phyloP scores from a whole-genome alignment of 1,140 invertebrate genomes.

The Calephelis nemesis region DNA sequence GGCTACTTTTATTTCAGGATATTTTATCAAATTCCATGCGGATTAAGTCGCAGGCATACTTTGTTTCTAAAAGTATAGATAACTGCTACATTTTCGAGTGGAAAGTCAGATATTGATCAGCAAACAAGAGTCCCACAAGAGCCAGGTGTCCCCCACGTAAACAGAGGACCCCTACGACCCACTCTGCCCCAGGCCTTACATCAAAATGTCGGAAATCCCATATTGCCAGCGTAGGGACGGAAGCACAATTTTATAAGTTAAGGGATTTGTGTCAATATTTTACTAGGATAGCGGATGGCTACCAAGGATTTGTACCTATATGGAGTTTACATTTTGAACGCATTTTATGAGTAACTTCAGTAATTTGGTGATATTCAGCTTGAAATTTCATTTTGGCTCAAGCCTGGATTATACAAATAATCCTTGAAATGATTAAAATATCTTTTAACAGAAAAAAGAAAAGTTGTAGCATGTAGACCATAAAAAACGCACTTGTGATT shows the following conservation, averaged over 20 bases:
- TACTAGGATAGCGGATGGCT: constrained; percentile 66
- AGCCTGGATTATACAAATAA: neutral
- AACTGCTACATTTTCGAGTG: constrained; percentile 20
- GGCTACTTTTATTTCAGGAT: too few relatives aligned
- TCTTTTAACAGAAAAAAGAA: too few relatives aligned
- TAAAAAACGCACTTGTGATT: too few relatives aligned
- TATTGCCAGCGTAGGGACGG: constrained; percentile 69
- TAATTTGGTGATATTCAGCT: constrained; percentile 40
- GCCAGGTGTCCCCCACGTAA: constrained; percentile 36
- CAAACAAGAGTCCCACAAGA: constrained; percentile 54
- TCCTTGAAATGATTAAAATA: too few relatives aligned
- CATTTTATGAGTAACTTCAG: constrained; percentile 52
- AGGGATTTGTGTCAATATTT: constrained; percentile 78
- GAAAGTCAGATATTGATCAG: constrained; percentile 59
- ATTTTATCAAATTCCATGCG: too few relatives aligned
- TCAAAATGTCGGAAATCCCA: constrained; percentile 78
- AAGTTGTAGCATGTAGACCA: too few relatives aligned
- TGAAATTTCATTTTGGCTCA: neutral
- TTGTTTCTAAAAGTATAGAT: neutral
- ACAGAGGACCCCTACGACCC: constrained; percentile 55
- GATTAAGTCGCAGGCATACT: neutral
- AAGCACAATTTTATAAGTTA: constrained; percentile 77
- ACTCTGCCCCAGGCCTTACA: constrained; percentile 61
- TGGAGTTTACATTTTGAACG: constrained; percentile 26
- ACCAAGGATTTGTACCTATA: constrained; percentile 23